Conservation (phyloP, 2,888 invertebrate genomes). For the Lithosia quadra region DNA sequence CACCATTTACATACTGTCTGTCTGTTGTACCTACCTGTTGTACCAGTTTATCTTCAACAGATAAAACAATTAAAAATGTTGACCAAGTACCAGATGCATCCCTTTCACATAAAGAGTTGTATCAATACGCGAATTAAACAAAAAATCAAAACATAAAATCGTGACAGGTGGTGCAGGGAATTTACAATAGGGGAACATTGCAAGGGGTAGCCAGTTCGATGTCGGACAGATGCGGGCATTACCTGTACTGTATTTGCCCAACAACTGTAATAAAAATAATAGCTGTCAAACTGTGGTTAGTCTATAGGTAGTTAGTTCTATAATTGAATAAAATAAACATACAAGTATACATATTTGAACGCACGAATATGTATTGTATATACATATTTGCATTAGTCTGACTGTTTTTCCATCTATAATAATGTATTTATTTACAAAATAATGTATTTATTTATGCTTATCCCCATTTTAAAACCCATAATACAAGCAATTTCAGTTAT, state of each 20-base stretch:
- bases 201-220: constrained; percentile 47
- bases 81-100: constrained; percentile 3
- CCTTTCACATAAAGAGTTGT: constrained; percentile 14
- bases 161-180: constrained; percentile 55
- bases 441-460: too few species aligned
- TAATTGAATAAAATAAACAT: background rate
- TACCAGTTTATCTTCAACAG: background rate
- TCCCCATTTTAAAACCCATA: too few species aligned
- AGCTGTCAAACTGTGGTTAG: constrained; percentile 38
- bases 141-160: constrained; percentile 58
- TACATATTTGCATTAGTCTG: too few species aligned
- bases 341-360: too few species aligned
- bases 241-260: constrained; percentile 48
- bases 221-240: constrained; percentile 49
- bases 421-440: too few species aligned
- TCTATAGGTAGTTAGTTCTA: constrained; percentile 21
- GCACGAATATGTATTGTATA: too few species aligned
- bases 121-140: constrained; percentile 52
- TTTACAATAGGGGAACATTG: constrained; percentile 38
- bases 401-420: too few species aligned
- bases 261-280: constrained; percentile 45
- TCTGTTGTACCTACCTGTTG: too few species aligned
- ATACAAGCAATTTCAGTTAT: too few species aligned
- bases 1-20: background rate
- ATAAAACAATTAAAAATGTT: background rate